Base-by-base conservation (phyloP, 2,888 invertebrate species). In the Rhagium mordax region DNA sequence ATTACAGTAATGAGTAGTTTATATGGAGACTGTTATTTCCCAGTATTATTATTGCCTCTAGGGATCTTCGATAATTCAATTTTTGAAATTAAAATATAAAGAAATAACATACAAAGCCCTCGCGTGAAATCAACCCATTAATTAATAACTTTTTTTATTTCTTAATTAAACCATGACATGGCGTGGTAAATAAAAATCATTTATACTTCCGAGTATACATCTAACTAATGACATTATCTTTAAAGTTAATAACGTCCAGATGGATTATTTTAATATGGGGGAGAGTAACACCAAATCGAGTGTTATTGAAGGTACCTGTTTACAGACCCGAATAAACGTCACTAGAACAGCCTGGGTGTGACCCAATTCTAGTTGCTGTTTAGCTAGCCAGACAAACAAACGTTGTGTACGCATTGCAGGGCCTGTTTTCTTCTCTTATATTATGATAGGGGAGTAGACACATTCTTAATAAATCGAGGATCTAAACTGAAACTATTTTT, bases 161-260 rank as follows among this genome's bases (percentile, higher is more conserved):
- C 16, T 51, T 51, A 51, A 51, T 51, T 51, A 18, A 8, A 18
- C 51, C 20, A 16, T 3, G 49, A n/a, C 49, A 18, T 13, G 49
- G 1, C 16, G 47, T 47, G 21, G 41, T 20, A 41, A 13, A 41
- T 21, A 21, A 1, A 16, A 18, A n/a, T 13, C 47, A 18, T 20
- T 21, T 61, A 47, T 20, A n/a, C 41, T 41, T 13, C 2, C 2
- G 29, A 6, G 13, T 18, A 41, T 13, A 29, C 7, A 3, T 15
- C 18, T 15, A 16, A 15, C 18, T 33, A 41, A 47, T 20, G 7
- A 61, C n/a, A 61, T 47, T 21, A 21, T 61, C 21, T 15, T 18
- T 18, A 60, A 60, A 20, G n/a, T 61, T 61, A 47, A 61, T 61
- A 47, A 61, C 20, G 21, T 47, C 47, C 15, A 61, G 20, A 47